Percentiles rank a stretch among this genome's conserved stretches.
phyloP scores from a whole-genome alignment of 2,888 invertebrate species.

The Odontothrips loti region DNA sequence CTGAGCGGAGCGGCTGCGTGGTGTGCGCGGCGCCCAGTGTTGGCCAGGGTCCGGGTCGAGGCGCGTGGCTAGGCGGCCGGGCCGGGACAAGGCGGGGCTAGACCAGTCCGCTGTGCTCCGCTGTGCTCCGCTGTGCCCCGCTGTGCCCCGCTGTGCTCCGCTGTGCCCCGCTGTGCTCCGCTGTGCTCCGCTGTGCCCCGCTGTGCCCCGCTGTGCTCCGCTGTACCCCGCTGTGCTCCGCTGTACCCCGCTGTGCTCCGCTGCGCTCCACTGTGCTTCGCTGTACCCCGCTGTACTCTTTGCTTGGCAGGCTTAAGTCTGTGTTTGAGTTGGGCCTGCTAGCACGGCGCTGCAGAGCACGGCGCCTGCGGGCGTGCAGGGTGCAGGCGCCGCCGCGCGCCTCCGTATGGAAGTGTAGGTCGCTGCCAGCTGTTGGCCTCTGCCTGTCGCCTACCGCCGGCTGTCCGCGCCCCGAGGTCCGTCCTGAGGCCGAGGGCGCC shows the following conservation, averaged over 20 bases:
- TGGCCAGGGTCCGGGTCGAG: slow-evolving; percentile 34
- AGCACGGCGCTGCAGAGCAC: not conserved
- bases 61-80: slow-evolving; percentile 45
- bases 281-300: no score
- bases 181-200: no score
- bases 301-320: no score
- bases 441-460: not conserved
- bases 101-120: slow-evolving; percentile 30
- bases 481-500: slow-evolving; percentile 12
- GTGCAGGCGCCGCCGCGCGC: not conserved
- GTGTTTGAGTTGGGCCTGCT: not conserved
- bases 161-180: no score
- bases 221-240: no score
- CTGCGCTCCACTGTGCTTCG: no score
- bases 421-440: not conserved
- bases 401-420: not conserved
- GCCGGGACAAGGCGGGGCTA: slow-evolving; percentile 39
- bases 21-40: not conserved
- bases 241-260: no score
- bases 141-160: no score
- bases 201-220: no score
- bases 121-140: no score
- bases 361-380: not conserved
- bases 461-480: not conserved
- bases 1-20: not conserved